Evolutionary conservation across 37 sponge, comb jelly and placozoan species (phyloP), one percentile per base, ranked within the genome.

Genomic region (Ianthella basta): DNA sequence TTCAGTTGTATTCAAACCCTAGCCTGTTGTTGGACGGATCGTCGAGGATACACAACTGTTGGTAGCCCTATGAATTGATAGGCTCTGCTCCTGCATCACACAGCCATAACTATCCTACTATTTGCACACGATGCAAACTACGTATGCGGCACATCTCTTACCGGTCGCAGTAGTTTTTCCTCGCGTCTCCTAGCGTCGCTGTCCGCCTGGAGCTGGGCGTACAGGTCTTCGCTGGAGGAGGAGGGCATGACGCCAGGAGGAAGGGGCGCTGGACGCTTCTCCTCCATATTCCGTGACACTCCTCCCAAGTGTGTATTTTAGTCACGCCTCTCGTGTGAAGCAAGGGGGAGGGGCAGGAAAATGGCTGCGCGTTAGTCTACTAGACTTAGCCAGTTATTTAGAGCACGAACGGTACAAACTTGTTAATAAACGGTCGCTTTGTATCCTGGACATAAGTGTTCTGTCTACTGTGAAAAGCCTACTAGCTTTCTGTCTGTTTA

Each of bases 171-270:
- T 21, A 70, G 72, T 4, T 10, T 25, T 70, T 70, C 72, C 29
- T 70, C 72, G 33, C 35, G 33, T 35, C 4, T 70, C 21, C 37
- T 2, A 27, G 72, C 37, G 5, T 70, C 72, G 72, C 72, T 70
- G 13, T 54, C 77, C 3, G 18, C 73, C 24, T 82, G 68, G 30
- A 83, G 64, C 59, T 84, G 64, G 0, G 54, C 75, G 33, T 64
- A 55, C 27, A 89, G 23, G 25, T 85, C 78, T 30, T 89, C 83
- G 36, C 38, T 60, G 35, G 90, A 89, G 5, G 4, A 64, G 4
- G 90, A 89, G n/a, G 82, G 90, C 23, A 89, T 85, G 32, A 89
- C 65, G 23, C 90, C 90, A 3, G 90, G 90, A 73, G 90, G 90
- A 21, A 82, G 55, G 20, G 90, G 88, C 29, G 54, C 74, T 13